Conservation (phyloP, 2,888 invertebrate genomes). For the Drosophila anomalipes region DNA sequence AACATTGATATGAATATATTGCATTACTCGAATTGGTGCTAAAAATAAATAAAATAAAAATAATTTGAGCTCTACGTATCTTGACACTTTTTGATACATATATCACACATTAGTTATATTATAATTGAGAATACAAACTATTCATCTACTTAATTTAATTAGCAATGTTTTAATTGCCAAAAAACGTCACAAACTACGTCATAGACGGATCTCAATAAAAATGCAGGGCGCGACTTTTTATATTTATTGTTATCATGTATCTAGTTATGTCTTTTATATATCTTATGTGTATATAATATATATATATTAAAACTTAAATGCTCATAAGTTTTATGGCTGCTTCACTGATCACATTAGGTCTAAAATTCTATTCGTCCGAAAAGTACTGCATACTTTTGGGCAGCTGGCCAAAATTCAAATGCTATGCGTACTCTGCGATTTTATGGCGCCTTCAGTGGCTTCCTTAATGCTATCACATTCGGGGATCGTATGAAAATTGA, state of each 20-base stretch:
- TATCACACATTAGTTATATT: constrained; percentile 17
- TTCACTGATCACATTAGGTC: constrained; percentile 12
- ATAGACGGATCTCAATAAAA: constrained; percentile 15
- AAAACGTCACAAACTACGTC: not conserved
- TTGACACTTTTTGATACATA: constrained; percentile 46
- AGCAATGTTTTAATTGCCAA: constrained; percentile 42
- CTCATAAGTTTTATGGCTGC: constrained; percentile 16
- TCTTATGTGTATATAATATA: not conserved
- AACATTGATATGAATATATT: not conserved
- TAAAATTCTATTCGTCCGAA: not conserved
- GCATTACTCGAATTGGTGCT: not conserved
- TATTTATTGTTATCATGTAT: constrained; percentile 21
- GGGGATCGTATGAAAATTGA: constrained; percentile 63
- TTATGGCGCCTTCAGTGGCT: constrained; percentile 13
- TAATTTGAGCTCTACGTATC: constrained; percentile 6
- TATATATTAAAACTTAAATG: not conserved
- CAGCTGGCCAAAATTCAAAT: constrained; percentile 36
- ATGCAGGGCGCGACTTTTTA: constrained; percentile 10
- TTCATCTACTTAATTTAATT: constrained; percentile 52
- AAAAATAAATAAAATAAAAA: not conserved
- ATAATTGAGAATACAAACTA: constrained; percentile 26
- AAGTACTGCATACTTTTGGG: constrained; percentile 53
- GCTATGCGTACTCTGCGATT: constrained; percentile 55
- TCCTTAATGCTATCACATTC: constrained; percentile 53
- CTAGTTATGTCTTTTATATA: not conserved